Evolutionary conservation across 2,113 vertebrate genomes (phyloP).

Genomic region (Campylomormyrus numenius): DNA sequence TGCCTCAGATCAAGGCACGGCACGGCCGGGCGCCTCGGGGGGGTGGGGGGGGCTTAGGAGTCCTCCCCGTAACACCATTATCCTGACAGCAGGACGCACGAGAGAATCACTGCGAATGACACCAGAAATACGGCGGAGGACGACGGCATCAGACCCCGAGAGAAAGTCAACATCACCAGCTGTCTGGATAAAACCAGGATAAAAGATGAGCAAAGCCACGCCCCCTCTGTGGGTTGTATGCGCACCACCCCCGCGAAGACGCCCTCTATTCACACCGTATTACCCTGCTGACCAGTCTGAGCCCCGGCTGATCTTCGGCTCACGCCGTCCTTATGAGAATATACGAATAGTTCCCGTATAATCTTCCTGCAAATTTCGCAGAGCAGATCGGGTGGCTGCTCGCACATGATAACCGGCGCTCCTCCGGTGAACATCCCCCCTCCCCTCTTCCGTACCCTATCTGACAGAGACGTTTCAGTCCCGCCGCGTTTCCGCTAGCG

Average conservation of each 20-base stretch:
- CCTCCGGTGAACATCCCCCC: background rate
- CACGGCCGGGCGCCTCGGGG: background rate
- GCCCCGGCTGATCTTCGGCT: background rate
- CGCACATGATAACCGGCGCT: background rate
- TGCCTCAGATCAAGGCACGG: background rate
- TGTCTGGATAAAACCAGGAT: background rate
- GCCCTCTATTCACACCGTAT: background rate
- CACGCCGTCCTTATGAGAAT: background rate
- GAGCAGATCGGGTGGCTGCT: background rate
- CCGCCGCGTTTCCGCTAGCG: background rate
- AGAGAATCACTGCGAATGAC: background rate
- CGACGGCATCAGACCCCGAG: background rate
- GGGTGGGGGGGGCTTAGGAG: background rate
- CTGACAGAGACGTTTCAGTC: background rate
- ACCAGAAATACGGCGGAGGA: background rate
- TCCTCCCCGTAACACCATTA: background rate
- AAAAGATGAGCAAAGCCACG: background rate
- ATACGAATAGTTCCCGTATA: background rate
- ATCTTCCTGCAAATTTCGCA: background rate
- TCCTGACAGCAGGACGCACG: background rate
- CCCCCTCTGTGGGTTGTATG: background rate
- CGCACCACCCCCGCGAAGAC: background rate
- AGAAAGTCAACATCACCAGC: background rate
- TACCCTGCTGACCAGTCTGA: background rate
- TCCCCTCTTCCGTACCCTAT: background rate